A percentile compares a stretch with the other conserved stretches of the same genome.
Conservation (phyloP, 2,888 invertebrate genomes). For the Drosophila subquinaria region DNA sequence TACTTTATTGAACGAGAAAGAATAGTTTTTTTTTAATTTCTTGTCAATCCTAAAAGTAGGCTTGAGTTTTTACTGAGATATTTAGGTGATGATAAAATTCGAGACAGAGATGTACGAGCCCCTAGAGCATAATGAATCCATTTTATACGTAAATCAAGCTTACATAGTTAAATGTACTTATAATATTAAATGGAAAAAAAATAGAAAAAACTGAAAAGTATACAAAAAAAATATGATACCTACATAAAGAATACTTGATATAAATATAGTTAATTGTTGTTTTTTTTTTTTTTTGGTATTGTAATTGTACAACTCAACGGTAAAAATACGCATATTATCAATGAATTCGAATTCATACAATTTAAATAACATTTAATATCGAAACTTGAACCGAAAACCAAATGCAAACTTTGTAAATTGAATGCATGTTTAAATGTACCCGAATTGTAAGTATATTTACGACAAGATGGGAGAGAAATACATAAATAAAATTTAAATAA, state of each 20-base stretch:
- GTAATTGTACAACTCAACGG: conserved; percentile 59
- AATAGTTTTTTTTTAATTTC: background rate
- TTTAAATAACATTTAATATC: conserved; percentile 66
- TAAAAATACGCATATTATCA: conserved; percentile 67
- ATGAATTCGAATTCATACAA: conserved; percentile 73
- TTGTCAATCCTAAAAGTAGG: background rate
- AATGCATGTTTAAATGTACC: conserved; percentile 70
- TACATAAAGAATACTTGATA: conserved; percentile 42
- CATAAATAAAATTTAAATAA: conserved; percentile 72
- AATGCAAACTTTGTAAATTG: conserved; percentile 68
- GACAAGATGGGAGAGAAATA: conserved; percentile 40
- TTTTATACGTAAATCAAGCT: conserved; percentile 77
- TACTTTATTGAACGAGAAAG: background rate
- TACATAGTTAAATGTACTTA: conserved; percentile 56
- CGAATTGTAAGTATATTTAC: conserved; percentile 66
- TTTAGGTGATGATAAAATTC: background rate
- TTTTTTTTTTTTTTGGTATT: conserved; percentile 57
- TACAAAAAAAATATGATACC: conserved; percentile 42
- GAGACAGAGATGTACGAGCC: conserved; percentile 11
- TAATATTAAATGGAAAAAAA: conserved; percentile 34
- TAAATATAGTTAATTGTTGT: conserved; percentile 58
- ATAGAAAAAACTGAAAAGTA: background rate
- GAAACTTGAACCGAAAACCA: conserved; percentile 33
- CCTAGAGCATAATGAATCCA: conserved; percentile 44
- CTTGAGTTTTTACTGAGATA: background rate